Base-by-base conservation (phyloP, 1,140 invertebrate species). In the Aphis gossypii region DNA sequence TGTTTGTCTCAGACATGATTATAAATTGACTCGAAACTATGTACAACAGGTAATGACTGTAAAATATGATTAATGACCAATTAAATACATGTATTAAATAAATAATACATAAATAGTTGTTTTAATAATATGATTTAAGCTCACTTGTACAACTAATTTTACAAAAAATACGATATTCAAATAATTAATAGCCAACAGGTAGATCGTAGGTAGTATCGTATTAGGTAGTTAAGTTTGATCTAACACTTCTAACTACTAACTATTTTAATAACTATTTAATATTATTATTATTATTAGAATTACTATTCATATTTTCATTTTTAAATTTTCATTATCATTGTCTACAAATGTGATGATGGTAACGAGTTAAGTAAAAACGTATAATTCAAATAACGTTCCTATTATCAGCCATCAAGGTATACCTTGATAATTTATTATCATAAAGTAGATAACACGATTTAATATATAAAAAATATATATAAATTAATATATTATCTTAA, bases 321-420 rank as follows among this genome's bases (percentile, higher is more conserved):
- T 92, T 48, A 93, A 93, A 93, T 93, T 84, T 56, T 54, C 92
- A 84, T 93, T 86, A 93, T 93, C 92, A 93, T 93, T 93, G 92
- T 93, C 5, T 93, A 93, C 11, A 84, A 6, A 44, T 9, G 0
- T 2, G 48, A 93, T 84, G 35, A 1, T 21, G 11, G 35, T 9
- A 51, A 92, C 68, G 54, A 68, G 30, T 35, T 30, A 0, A 4
- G 20, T 21, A 20, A 38, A 25, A 44, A 89, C 23, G 21, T 51
- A 48, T 14, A 38, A 88, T 38, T 68, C 9, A 23, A 54, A 51
- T 23, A 89, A 89, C 25, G 88, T 89, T 41, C 2, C 51, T 89
- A 89, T 18, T 23, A 9, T 56, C 35, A 23, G 23, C 20, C 54
- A 23, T 41, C 38, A 41, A 41, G 38, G 38, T 41, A 1, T 41